Base-by-base conservation (phyloP, 2,888 invertebrate genomes). In the Cylloceria caligata region DNA sequence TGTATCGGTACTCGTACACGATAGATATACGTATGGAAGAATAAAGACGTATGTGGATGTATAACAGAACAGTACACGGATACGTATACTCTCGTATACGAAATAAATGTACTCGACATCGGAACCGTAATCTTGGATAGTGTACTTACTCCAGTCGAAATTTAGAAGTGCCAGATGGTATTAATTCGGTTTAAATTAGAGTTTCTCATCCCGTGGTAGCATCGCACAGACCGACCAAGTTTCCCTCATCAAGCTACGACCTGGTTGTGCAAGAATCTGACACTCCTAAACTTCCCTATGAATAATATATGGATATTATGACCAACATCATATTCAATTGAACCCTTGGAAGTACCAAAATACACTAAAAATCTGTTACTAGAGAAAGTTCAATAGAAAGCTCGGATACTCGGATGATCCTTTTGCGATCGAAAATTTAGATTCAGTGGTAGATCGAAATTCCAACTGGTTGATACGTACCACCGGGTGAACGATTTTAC, bases 1-100 rank as follows among this genome's bases (percentile, higher is more conserved):
- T 45, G 45, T 81, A 69, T 74, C 30, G 45, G 52, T 69, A 42
- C 6, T 19, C 30, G 16, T 0, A 30, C 24, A 2, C 57, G 0
- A 21, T 39, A 36, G 24, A 13, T 27, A 47, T 16, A 52, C 34
- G 42, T 21, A 52, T 36, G 27, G 21, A 21, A n/a, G 11, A 13
- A 13, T 62, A 55, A 36, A 57, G 52, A 52, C 30, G n/a, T n/a
- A n/a, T n/a, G n/a, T n/a, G n/a, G n/a, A n/a, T n/a, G n/a, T n/a
- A n/a, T n/a, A n/a, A n/a, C n/a, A n/a, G n/a, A n/a, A n/a, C n/a
- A n/a, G n/a, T n/a, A n/a, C n/a, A n/a, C n/a, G n/a, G n/a, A n/a
- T n/a, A n/a, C n/a, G n/a, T n/a, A n/a, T n/a, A n/a, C n/a, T n/a
- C n/a, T n/a, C n/a, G n/a, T n/a, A n/a, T n/a, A n/a, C n/a, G n/a